Base-by-base conservation (phyloP, 2,113 vertebrate species). In the Hippocampus abdominalis region DNA sequence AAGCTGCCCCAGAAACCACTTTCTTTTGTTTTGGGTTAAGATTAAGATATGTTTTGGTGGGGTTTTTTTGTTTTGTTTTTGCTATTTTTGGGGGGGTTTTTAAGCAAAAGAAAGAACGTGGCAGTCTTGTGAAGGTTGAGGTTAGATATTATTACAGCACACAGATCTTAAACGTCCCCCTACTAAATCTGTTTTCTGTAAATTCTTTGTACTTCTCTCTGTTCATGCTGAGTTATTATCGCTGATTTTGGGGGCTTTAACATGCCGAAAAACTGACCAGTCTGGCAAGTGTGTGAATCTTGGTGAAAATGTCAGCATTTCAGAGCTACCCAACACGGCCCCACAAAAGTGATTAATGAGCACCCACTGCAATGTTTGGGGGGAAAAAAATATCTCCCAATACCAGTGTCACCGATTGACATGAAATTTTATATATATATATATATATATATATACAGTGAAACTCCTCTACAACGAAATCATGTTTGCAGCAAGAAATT, bases 21-120 rank as follows among this genome's bases (percentile, higher is more conserved):
- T 69, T 85, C 65, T 80, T 88, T 81, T 88, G 82, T 79, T 86
- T 83, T 32, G 21, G n/a, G 83, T 85, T 74, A 81, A 85, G 85
- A 85, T 87, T 78, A 85, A 82, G 75, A 32, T 60, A 56, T n/a
- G 12, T 12, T 46, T 87, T 86, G 64, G n/a, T n/a, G 79, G 77
- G 1, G 72, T 74, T 12, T 44, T 29, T 80, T 71, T 81, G 3
- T 7, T 80, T 9, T n/a, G 75, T 87, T 86, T 64, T 84, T 80
- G 74, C 74, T 16, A n/a, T n/a, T 8, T 44, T 87, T 86, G 64
- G n/a, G n/a, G 32, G 27, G 29, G 0, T 36, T 6, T 81, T 61
- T 56, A 42, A 64, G 72, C 66, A 71, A 36, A 40, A 32, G 54
- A 57, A 57, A 63, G 57, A 65, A 71, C 71, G 16, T 2, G 25